These are phyloP conservation scores for Sarotherodon lohbergeri DNA, from an alignment of 2,113 vertebrate species.

Conservation along the genomic window DNA sequence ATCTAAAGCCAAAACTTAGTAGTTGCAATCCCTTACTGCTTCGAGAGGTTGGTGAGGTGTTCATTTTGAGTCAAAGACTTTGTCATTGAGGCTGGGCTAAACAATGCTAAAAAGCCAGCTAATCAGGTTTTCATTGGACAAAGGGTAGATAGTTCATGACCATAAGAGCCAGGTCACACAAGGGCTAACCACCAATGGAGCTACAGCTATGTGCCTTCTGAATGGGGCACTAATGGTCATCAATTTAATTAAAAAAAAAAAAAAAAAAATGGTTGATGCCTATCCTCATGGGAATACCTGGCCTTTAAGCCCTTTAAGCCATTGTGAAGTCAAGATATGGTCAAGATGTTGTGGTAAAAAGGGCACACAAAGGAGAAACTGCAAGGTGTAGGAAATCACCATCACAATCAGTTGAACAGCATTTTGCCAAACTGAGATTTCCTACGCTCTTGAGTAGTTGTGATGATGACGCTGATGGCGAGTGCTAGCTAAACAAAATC, in stretches of 20 bases:
- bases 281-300: conserved; percentile 41
- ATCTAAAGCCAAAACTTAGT: not conserved
- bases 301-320: conserved; percentile 9
- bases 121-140: conserved; percentile 54
- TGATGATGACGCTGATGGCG: fast-evolving
- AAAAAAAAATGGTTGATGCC: not conserved
- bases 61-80: conserved; percentile 10
- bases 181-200: conserved; percentile 66
- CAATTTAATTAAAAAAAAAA: conserved; percentile 47
- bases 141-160: conserved; percentile 46
- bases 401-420: not conserved
- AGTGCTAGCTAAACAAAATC: not conserved
- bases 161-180: conserved; percentile 48
- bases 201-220: conserved; percentile 23
- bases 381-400: not conserved
- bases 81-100: conserved; percentile 32
- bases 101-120: conserved; percentile 55
- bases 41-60: not conserved
- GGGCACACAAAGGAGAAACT: not conserved
- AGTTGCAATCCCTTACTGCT: not conserved
- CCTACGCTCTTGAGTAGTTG: not conserved
- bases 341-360: not conserved
- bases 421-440: not conserved
- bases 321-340: not conserved
- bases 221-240: conserved; percentile 43